Evolutionary conservation across 1,140 invertebrate genomes (phyloP).

Genomic region (Bombus pyrosoma): DNA sequence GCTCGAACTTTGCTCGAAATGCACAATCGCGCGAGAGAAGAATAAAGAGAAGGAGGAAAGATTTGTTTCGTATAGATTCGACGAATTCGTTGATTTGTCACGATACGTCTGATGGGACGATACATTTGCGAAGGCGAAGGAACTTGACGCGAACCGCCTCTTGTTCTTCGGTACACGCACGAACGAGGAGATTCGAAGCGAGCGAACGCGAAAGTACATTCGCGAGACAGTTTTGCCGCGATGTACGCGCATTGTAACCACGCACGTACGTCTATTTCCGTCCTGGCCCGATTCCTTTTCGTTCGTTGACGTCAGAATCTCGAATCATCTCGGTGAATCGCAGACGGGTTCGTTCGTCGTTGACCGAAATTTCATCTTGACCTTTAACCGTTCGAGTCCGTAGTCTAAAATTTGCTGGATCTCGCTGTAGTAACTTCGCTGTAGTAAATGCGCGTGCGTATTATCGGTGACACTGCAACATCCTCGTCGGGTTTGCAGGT

Average conservation of each 20-base stretch:
- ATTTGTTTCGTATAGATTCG: no score
- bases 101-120: neutral
- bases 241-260: neutral
- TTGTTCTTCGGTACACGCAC: neutral
- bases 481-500: no score
- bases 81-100: neutral
- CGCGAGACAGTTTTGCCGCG: neutral
- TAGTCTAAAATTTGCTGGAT: neutral
- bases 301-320: conserved; percentile 26
- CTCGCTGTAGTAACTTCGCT: no score
- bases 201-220: neutral
- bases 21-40: neutral
- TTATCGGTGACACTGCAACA: no score
- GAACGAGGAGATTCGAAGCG: neutral
- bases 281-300: conserved; percentile 22
- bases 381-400: neutral
- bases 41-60: neutral
- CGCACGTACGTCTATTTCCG: neutral
- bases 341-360: neutral
- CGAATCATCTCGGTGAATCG: neutral
- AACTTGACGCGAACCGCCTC: neutral
- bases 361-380: conserved; percentile 10
- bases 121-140: neutral
- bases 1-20: neutral
- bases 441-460: no score